These are phyloP conservation scores for Pantelozetes paolii DNA, from an alignment of 2,888 invertebrate species.

Conservation along the genomic window DNA sequence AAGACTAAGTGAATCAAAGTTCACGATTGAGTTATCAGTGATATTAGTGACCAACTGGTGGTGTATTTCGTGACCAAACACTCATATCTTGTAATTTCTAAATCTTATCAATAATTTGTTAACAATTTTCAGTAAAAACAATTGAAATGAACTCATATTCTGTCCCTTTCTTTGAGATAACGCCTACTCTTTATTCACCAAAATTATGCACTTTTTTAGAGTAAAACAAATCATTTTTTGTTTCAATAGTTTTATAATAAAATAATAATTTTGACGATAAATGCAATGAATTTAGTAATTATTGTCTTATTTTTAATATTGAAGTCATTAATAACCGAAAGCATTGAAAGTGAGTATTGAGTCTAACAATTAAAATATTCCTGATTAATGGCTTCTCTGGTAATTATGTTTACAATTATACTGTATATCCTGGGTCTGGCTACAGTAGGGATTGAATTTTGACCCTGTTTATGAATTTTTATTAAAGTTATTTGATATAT, in stretches of 20 bases:
- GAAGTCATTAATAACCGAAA: constrained; percentile 3
- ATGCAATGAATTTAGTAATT: background rate
- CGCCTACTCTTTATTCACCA: background rate
- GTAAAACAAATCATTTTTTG: too few relatives aligned
- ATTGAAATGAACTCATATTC: too few relatives aligned
- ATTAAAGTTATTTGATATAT: too few relatives aligned
- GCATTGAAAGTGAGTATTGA: background rate
- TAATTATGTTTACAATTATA: too few relatives aligned
- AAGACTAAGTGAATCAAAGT: too few relatives aligned
- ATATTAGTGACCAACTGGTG: too few relatives aligned
- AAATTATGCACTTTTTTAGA: too few relatives aligned
- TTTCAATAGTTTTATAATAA: background rate
- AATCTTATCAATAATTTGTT: background rate
- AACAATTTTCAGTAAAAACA: background rate
- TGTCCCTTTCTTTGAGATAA: background rate
- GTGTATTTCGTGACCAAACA: too few relatives aligned
- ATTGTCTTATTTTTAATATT: constrained; percentile 12
- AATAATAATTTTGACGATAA: background rate
- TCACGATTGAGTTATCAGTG: too few relatives aligned
- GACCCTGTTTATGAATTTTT: too few relatives aligned
- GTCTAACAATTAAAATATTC: background rate
- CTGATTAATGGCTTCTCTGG: background rate
- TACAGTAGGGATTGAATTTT: too few relatives aligned
- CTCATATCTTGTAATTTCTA: background rate
- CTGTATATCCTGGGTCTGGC: too few relatives aligned